Base-by-base conservation (phyloP, 2,888 invertebrate species). In the Tridacna gigas region DNA sequence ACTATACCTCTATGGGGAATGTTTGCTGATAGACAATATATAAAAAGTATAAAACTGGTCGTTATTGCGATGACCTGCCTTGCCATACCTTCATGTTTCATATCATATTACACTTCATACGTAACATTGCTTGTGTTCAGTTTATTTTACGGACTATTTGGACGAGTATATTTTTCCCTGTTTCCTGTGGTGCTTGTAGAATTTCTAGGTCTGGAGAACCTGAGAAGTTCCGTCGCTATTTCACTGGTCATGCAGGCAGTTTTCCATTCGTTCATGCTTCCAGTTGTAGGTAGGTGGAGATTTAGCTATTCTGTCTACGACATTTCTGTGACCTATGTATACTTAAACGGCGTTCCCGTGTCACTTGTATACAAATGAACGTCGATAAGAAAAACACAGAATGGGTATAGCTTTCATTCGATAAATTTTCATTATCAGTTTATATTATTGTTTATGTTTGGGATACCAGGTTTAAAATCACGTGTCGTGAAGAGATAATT, bases 121-220 rank as follows among this genome's bases (percentile, higher is more conserved):
- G 37, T 73, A 9, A 77, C 81, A 7, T 77, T 91, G 48, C 71
- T 88, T 25, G 77, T 88, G 20, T 88, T 86, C 67, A 86, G 85
- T 20, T 88, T 84, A 0, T 60, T 89, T 20, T 84, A 86, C 67
- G 91, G 90, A 9, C 28, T 88, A 15, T 88, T 90, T 47, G 87
- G 88, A 5, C 83, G 90, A 3, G 84, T 87, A 12, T 89, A 88
- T 75, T 86, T 86, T 67, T 88, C 87, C 25, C 60, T 91, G 71
- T 84, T 86, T 25, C 84, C 90, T 1, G 84, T 90, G 11, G 69
- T 90, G 20, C 77, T 90, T 12, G 89, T 89, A 0, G 90, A 91
- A 26, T 88, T 90, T 25, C 85, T 90, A 0, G 91, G 91, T 11
- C 48, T 91, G n/a, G 88, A 84, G 9, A 81, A 88, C 73, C 82